Conservation (phyloP, 2,888 invertebrate species). For the Apotomis turbidana region DNA sequence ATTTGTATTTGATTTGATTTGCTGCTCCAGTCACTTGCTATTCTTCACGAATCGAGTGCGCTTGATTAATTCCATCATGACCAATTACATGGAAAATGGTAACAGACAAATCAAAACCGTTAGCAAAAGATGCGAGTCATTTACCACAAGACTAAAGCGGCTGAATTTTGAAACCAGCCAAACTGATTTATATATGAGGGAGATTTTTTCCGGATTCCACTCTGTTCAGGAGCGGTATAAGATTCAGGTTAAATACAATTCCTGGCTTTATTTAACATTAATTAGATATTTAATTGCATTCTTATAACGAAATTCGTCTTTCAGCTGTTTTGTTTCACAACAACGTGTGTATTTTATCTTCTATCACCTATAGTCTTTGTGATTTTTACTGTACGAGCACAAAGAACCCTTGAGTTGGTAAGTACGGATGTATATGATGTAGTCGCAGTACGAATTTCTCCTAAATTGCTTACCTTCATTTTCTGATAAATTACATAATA, state of each 20-base stretch:
- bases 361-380: slow-evolving; percentile 1
- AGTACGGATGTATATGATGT: not conserved
- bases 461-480: no score
- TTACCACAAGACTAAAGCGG: slow-evolving; percentile 50
- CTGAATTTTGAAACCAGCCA: slow-evolving; percentile 53
- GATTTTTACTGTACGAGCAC: not conserved
- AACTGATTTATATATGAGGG: slow-evolving; percentile 54
- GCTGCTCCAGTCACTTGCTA: slow-evolving; percentile 55
- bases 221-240: slow-evolving; percentile 53
- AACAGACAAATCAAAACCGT: slow-evolving; percentile 16
- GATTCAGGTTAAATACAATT: slow-evolving; percentile 53
- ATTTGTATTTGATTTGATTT: slow-evolving; percentile 55
- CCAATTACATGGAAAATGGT: slow-evolving; percentile 54
- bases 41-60: slow-evolving; percentile 58
- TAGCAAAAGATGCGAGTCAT: slow-evolving; percentile 40
- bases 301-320: slow-evolving; percentile 24
- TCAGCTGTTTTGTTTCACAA: not conserved
- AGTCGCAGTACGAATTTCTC: no score
- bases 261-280: not conserved
- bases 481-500: no score
- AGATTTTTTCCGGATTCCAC: slow-evolving; percentile 54
- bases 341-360: not conserved
- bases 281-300: not conserved
- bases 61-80: slow-evolving; percentile 61
- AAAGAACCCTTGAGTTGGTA: not conserved